Evolutionary conservation across 2,797 vertebrate genomes (phyloP).

Genomic region (Girardinus metallicus): DNA sequence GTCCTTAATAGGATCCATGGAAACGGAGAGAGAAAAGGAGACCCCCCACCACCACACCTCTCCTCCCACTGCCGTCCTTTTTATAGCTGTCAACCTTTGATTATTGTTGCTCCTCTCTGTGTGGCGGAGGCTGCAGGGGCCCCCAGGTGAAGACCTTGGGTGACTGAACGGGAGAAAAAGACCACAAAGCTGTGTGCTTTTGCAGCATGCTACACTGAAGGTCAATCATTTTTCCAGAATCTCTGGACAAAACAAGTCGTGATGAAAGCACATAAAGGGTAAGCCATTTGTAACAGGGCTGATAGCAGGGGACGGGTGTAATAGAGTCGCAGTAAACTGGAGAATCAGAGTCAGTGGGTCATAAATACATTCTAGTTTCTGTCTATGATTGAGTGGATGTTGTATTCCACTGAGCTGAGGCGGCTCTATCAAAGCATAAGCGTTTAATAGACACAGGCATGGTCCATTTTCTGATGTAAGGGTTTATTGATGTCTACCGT

Average conservation of each 20-base stretch:
- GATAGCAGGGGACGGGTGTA: conserved; percentile 43
- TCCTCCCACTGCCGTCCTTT: conserved; percentile 33
- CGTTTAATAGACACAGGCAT: neutral
- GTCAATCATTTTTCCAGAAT: conserved; percentile 4
- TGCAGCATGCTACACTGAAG: neutral
- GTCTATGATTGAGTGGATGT: conserved; percentile 36
- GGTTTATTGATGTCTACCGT: neutral
- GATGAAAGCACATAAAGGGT: conserved; percentile 18
- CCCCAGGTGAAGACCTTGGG: conserved; percentile 52
- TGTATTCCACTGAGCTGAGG: conserved; percentile 11
- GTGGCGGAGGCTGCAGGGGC: conserved; percentile 30
- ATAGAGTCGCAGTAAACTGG: conserved; percentile 42
- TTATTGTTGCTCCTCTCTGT: conserved; percentile 52
- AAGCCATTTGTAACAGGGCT: neutral
- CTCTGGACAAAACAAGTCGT: neutral
- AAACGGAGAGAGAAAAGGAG: conserved; percentile 44
- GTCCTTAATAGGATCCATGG: conserved; percentile 27
- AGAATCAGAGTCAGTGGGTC: conserved; percentile 62
- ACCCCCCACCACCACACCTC: conserved; percentile 3
- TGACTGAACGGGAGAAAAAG: conserved; percentile 14
- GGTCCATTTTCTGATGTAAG: neutral
- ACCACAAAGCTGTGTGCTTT: neutral
- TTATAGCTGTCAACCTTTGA: conserved; percentile 47
- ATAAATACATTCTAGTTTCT: conserved; percentile 53
- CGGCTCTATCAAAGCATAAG: conserved; percentile 2